Evolutionary conservation across 2,797 vertebrate species (phyloP), one percentile per base, ranked within the genome.

Genomic region (Catamblyrhynchus diadema): DNA sequence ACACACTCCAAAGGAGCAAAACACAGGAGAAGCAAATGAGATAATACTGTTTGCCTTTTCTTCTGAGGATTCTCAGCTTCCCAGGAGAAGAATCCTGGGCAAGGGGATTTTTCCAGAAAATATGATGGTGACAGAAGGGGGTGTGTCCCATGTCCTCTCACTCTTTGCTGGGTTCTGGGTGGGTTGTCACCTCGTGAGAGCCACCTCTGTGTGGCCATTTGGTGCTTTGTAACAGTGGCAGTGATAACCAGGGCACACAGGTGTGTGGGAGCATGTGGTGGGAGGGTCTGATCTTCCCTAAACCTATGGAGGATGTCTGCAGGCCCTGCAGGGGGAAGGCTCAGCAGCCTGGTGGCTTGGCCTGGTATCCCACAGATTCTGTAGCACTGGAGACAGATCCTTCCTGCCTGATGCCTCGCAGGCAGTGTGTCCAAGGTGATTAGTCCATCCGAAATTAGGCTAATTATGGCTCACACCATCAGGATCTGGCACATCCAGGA

Each of bases 401-500:
- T 53, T 51, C 18, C 3, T 53, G 33, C 18, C n/a, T 32, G 15
- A 21, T 42, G 21, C 39, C 53, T 37, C 9, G 6, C 11, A 4
- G 56, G 47, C 16, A 27, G 0, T 0, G 13, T 41, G 18, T 27
- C 35, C 6, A 5, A 33, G 60, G 35, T 4, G 21, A 8, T 4
- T 8, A 0, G 12, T 70, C 41, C 11, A 0, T 32, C 57, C 37
- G 45, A 33, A 4, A 30, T n/a, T 1, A 28, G 22, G 54, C 28
- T 18, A 15, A 7, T 1, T 21, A 33, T 6, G 2, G 22, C 47
- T 42, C 27, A 7, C 2, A 0, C 35, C 6, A 1, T 5, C 0
- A 0, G 57, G 41, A 23, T 10, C 22, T 6, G 10, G 25, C 6
- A 6, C 59, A 30, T 25, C 61, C 84, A 23, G 53, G 11, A 2